A percentile compares a stretch with the other conserved stretches of the same genome.
phyloP scores from a whole-genome alignment of 2,113 vertebrate genomes.

The Pseudopodoces humilis region DNA sequence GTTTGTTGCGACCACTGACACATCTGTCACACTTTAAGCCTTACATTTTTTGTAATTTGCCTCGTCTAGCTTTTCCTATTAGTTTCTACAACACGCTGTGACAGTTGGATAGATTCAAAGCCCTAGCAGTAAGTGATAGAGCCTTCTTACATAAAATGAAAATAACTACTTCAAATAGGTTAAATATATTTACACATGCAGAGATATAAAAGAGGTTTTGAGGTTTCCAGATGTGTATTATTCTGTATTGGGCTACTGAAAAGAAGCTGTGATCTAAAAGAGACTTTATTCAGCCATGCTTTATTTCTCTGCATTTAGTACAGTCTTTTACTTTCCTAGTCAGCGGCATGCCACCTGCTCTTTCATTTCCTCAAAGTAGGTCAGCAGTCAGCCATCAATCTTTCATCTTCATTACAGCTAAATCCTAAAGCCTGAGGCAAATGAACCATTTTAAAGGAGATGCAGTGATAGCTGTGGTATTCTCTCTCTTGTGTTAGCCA shows the following conservation, averaged over 20 bases:
- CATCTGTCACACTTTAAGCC: background rate
- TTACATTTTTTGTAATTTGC: background rate
- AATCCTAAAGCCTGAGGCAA: conserved; percentile 68
- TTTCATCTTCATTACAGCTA: conserved; percentile 72
- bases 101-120: background rate
- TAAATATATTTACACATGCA: conserved; percentile 17
- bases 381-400: conserved; percentile 74
- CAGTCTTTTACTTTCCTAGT: conserved; percentile 51
- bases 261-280: conserved; percentile 19
- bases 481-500: conserved; percentile 33
- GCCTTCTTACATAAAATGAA: background rate
- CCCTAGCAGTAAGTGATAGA: background rate
- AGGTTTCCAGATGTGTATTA: background rate
- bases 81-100: background rate
- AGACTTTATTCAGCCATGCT: conserved; percentile 28
- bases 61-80: background rate
- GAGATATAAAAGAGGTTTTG: background rate
- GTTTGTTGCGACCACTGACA: background rate
- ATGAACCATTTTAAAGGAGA: conserved; percentile 64
- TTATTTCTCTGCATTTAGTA: conserved; percentile 34
- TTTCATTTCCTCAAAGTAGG: conserved; percentile 73
- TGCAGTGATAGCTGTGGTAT: conserved; percentile 37
- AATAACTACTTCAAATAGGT: background rate
- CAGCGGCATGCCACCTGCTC: conserved; percentile 69
- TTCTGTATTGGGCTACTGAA: background rate